A percentile compares a stretch with the other conserved stretches of the same genome.
Evolutionary conservation across 2,113 vertebrate genomes (phyloP).

Genomic region (Poecile atricapillus): DNA sequence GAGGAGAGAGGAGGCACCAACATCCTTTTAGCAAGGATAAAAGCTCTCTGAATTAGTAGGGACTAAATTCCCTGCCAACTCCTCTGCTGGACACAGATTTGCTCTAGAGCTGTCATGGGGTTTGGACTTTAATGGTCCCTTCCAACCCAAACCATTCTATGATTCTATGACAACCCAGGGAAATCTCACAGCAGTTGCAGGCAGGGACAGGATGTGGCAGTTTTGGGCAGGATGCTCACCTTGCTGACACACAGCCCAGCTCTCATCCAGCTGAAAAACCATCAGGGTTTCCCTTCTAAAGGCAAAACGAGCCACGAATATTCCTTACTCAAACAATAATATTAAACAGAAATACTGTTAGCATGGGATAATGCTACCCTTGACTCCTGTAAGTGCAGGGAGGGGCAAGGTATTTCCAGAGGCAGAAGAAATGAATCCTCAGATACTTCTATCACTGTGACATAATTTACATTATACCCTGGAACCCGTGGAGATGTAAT

Average conservation of each 20-base stretch:
- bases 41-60: background rate
- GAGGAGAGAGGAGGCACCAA: background rate
- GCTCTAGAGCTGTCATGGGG: background rate
- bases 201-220: background rate
- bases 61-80: background rate
- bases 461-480: background rate
- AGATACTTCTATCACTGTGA: background rate
- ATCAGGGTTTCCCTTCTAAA: background rate
- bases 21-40: background rate
- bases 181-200: background rate
- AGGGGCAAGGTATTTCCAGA: background rate
- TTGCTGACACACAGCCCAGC: background rate
- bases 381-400: background rate
- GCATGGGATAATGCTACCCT: background rate
- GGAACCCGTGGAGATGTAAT: background rate
- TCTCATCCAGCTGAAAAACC: background rate
- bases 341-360: background rate
- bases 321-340: background rate
- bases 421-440: conserved; percentile 6
- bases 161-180: background rate
- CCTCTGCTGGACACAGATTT: background rate
- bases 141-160: background rate
- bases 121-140: background rate
- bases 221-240: background rate
- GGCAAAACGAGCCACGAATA: background rate